These are phyloP conservation scores for Sphinx pinastri DNA, from an alignment of 2,888 invertebrate genomes.

Conservation along the genomic window DNA sequence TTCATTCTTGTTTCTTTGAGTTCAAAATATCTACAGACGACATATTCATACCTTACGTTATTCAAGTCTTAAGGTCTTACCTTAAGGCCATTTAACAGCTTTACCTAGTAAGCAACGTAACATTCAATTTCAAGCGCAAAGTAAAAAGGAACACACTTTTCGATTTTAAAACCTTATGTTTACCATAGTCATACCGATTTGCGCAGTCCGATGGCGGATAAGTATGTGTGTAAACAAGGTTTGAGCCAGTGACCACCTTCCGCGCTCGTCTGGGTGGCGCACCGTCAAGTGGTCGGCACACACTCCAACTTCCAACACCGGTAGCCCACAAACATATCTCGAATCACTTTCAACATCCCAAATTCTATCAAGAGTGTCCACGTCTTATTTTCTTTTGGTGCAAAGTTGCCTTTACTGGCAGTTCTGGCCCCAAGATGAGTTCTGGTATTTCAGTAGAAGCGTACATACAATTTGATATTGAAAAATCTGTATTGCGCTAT, in stretches of 20 bases:
- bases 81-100: no score
- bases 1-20: no score
- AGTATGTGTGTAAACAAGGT: conserved; percentile 46
- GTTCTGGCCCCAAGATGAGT: no score
- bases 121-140: neutral
- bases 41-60: no score
- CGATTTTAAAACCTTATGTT: conserved; percentile 22
- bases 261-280: conserved; percentile 69
- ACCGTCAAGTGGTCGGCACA: conserved; percentile 72
- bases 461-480: neutral
- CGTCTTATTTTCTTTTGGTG: conserved; percentile 30
- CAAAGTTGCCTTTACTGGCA: neutral
- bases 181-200: conserved; percentile 42
- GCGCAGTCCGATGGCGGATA: conserved; percentile 52
- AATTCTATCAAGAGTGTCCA: conserved; percentile 61
- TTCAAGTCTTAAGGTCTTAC: no score
- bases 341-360: conserved; percentile 66
- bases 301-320: conserved; percentile 72
- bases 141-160: neutral
- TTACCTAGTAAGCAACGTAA: no score
- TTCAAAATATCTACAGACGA: no score
- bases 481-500: neutral
- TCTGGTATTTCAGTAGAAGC: no score
- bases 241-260: conserved; percentile 35
- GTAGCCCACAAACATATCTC: conserved; percentile 76